Evolutionary conservation across 2,888 invertebrate species (phyloP), one percentile per base, ranked within the genome.

Genomic region (Yponomeuta malinellus): DNA sequence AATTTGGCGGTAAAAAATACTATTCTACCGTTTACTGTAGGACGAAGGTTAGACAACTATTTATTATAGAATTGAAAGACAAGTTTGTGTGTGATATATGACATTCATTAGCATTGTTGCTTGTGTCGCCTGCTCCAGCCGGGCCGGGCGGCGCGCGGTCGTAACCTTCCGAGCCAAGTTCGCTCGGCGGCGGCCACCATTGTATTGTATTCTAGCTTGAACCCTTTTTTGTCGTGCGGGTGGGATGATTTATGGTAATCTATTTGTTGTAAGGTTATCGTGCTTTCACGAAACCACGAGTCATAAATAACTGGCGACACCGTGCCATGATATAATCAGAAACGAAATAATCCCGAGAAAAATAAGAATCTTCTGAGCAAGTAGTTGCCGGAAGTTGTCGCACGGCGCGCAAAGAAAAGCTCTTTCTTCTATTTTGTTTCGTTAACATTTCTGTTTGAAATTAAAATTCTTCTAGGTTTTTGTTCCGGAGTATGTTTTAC

Each of bases 11-110:
- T 43, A 43, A 43, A 43, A 37, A 37, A 37, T 33, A 1, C 5
- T 33, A 33, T 33, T 33, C 2, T 8, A 43, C 8, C 43, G 5
- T 6, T 43, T 43, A 8, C 6, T 43, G 5, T 43, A 43, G 43
- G 43, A 43, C 43, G 9, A 43, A 43, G 43, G 8, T 43, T 43
- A 8, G 43, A 43, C 43, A 43, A 43, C 43, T 43, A 43, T 43
- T 43, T 43, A 43, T 8, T 8, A 43, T 43, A 43, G 8, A 43
- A 3, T 59, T 59, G 12, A 15, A 59, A 59, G 15, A 12, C 2
- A 59, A 12, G 52, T 59, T 59, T 15, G 15, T 59, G 52, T 66
- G 37, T 66, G 66, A 66, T 66, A 10, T 66, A 66, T 66, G 37
- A 66, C 31, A 37, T 66, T 66, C 31, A 66, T 66, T 66, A 66